Conservation (phyloP, 53 echinoderm and acorn worm genomes). For the Antedon mediterranea region DNA sequence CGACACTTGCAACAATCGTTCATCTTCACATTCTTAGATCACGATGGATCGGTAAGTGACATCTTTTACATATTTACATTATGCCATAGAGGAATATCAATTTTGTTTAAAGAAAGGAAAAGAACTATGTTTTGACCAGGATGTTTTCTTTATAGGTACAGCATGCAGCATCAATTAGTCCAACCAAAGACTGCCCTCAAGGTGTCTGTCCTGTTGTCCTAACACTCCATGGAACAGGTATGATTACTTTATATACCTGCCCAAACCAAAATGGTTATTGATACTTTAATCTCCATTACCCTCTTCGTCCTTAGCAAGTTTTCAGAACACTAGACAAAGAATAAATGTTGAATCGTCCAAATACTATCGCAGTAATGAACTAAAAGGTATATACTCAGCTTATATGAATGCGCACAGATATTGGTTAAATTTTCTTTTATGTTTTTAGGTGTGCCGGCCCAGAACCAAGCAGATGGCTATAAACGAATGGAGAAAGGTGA, state of each 20-base stretch:
- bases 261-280: no score
- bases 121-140: no score
- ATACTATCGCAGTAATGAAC: no score
- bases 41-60: conserved; percentile 91
- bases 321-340: no score
- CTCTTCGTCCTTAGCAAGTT: no score
- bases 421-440: not conserved
- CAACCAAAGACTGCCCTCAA: conserved; percentile 41
- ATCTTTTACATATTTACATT: no score
- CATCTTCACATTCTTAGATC: conserved; percentile 66
- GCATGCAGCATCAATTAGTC: conserved; percentile 66
- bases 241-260: not conserved
- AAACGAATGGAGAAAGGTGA: conserved; percentile 64
- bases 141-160: conserved; percentile 37
- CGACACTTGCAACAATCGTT: conserved; percentile 55
- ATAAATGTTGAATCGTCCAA: no score
- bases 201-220: conserved; percentile 53
- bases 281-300: no score
- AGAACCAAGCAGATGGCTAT: conserved; percentile 89
- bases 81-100: no score
- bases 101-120: no score
- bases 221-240: conserved; percentile 77
- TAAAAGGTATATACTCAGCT: no score
- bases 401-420: no score
- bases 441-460: conserved; percentile 47